phyloP scores from a whole-genome alignment of 37 sponge, comb jelly and placozoan genomes.

The Geodia barretti region DNA sequence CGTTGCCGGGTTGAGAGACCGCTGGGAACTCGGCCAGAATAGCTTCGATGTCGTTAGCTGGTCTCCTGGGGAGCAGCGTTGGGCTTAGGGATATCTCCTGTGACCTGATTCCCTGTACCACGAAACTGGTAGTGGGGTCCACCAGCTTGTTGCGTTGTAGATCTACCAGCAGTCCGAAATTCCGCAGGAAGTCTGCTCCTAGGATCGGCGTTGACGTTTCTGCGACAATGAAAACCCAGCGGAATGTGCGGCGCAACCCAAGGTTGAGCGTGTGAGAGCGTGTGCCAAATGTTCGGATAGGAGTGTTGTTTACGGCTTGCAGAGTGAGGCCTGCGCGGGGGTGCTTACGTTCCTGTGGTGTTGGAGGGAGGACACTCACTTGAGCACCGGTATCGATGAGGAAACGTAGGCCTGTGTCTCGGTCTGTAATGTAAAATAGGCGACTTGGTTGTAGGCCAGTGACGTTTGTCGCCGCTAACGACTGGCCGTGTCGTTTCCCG shows the following conservation, averaged over 20 bases:
- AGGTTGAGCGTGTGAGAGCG: conserved; percentile 57
- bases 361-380: conserved; percentile 43
- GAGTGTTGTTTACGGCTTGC: conserved; percentile 6
- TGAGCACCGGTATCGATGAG: conserved; percentile 49
- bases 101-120: conserved; percentile 7
- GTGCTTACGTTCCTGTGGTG: not conserved
- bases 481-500: conserved; percentile 39
- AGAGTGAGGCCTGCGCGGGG: conserved; percentile 5
- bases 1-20: not conserved
- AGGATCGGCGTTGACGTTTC: conserved; percentile 42
- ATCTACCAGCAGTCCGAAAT: conserved; percentile 5
- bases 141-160: too few relatives aligned
- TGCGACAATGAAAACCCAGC: conserved; percentile 26
- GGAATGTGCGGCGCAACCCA: too few relatives aligned
- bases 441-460: conserved; percentile 51
- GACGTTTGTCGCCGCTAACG: conserved; percentile 42
- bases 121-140: not conserved
- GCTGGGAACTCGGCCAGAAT: conserved; percentile 10
- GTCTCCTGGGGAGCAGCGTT: conserved; percentile 14
- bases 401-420: conserved; percentile 7
- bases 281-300: conserved; percentile 41
- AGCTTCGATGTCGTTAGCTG: conserved; percentile 2
- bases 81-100: conserved; percentile 3
- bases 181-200: conserved; percentile 35
- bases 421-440: conserved; percentile 30